Base-by-base conservation (phyloP, 2,888 invertebrate genomes). In the Cynaeus angustus region DNA sequence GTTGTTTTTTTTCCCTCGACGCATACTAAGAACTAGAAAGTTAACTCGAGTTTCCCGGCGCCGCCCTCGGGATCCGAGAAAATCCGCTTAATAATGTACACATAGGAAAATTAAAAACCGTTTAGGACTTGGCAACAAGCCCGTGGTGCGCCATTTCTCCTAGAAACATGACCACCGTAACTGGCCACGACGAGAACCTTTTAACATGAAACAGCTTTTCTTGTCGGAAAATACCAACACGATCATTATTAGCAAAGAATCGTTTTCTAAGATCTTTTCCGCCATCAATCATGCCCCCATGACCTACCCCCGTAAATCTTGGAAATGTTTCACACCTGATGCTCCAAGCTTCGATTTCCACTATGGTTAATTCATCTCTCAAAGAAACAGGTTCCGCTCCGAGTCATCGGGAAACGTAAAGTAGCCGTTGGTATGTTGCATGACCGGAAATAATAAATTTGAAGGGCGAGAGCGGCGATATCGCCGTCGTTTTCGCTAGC, bases 261-360 rank as follows among this genome's bases (percentile, higher is more conserved):
- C 33, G n/a, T 33, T 33, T 9, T 33, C 33, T 33, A 7, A 33
- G 3, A 33, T 33, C 33, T 33, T 33, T 33, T 33, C n/a, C 55
- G 46, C 26, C 68, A 71, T 71, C 71, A 67, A 71, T 71, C 71
- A 71, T 71, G 67, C 16, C 41, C 50, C 55, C 21, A 16, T 37
- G 30, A 26, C 45, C 41, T 16, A 46, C 50, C 67, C 56, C 66
- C 64, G 65, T 72, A 69, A 68, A 74, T 71, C 71, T 71, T 70
- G 46, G 45, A 53, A 68, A 28, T 68, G 71, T 59, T 74, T 74
- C 72, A 74, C 74, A 74, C 74, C 74, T 74, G 74, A 74, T 74
- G 74, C 74, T 72, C 72, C 28, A 45, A n/a, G 70, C 65, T 62
- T 68, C 67, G 68, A 70, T 70, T 73, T 66, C 70, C 56, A 65